Evolutionary conservation across 2,888 invertebrate species (phyloP).

Genomic region (Drosophila nr. medialis): DNA sequence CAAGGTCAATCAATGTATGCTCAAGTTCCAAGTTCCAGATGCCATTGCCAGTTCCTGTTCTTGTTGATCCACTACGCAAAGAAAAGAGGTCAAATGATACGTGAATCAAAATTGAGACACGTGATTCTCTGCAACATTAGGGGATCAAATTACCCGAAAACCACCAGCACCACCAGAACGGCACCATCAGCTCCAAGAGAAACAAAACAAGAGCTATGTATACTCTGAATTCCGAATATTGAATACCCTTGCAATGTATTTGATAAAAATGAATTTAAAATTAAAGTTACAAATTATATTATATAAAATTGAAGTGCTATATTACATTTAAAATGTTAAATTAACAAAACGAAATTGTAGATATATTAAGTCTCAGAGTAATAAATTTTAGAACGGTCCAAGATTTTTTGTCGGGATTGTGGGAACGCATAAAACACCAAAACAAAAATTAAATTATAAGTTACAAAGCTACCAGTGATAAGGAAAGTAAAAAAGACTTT

Average conservation of each 20-base stretch:
- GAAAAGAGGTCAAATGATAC: slow-evolving; percentile 72
- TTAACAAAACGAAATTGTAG: too few species aligned
- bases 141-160: slow-evolving; percentile 71
- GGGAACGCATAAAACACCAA: too few species aligned
- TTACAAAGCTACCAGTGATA: neutral
- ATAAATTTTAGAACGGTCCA: too few species aligned
- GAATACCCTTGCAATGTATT: neutral
- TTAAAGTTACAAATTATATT: too few species aligned
- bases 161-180: slow-evolving; percentile 26
- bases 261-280: neutral
- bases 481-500: neutral
- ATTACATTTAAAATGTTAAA: too few species aligned
- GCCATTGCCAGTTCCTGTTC: slow-evolving; percentile 31
- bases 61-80: slow-evolving; percentile 18
- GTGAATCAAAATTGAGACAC: slow-evolving; percentile 64
- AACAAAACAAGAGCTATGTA: neutral
- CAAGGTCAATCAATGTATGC: slow-evolving; percentile 64
- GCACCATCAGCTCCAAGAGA: slow-evolving; percentile 23
- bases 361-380: too few species aligned
- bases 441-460: too few species aligned
- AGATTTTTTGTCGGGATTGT: too few species aligned
- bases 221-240: neutral
- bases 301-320: too few species aligned
- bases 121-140: slow-evolving; percentile 72
- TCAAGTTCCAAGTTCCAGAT: slow-evolving; percentile 55